phyloP scores from a whole-genome alignment of 2,113 vertebrate species.

The Falcunculus frontatus region DNA sequence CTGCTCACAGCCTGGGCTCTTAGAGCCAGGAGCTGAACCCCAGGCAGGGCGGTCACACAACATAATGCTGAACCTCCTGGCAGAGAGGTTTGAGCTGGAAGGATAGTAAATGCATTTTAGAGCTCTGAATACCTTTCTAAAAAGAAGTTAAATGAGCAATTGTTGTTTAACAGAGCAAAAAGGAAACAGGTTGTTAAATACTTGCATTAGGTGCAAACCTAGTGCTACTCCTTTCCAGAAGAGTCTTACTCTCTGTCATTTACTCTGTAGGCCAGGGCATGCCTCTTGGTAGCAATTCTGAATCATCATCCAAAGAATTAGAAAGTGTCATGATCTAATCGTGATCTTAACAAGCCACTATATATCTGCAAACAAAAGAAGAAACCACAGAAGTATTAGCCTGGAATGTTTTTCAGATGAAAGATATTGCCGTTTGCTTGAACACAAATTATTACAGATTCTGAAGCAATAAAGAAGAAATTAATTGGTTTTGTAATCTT shows the following conservation, averaged over 20 bases:
- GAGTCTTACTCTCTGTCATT: background rate
- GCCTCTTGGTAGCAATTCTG: background rate
- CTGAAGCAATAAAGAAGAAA: background rate
- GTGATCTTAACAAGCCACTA: background rate
- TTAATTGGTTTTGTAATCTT: background rate
- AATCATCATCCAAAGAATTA: background rate
- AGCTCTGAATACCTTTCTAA: background rate
- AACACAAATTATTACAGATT: background rate
- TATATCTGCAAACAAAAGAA: background rate
- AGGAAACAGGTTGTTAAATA: background rate
- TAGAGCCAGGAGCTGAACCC: background rate
- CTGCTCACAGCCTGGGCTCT: background rate
- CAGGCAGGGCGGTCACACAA: background rate
- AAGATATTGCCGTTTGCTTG: background rate
- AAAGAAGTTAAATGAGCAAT: background rate
- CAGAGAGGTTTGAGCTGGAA: background rate
- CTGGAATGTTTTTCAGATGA: background rate
- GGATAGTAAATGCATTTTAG: background rate
- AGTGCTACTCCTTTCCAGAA: background rate
- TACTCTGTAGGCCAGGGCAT: background rate
- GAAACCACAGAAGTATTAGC: background rate
- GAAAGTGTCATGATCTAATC: background rate
- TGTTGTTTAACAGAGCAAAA: background rate
- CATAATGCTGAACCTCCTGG: rapidly evolving
- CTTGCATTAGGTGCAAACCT: background rate